These are phyloP conservation scores for Bombus cullumanus DNA, from an alignment of 1,140 invertebrate genomes.

Conservation along the genomic window DNA sequence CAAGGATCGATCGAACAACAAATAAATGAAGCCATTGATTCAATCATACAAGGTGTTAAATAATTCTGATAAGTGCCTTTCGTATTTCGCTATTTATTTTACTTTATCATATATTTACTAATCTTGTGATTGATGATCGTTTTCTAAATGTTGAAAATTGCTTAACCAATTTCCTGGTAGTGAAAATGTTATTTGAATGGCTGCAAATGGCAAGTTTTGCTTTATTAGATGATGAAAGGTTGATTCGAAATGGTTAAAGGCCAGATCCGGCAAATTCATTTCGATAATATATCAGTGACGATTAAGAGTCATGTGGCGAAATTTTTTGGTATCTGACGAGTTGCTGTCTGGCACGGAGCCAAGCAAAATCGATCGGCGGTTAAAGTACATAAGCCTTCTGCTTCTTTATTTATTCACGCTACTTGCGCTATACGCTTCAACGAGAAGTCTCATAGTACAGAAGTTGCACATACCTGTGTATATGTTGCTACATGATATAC, in stretches of 20 bases:
- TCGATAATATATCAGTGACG: slow-evolving; percentile 1
- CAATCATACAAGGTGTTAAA: too few species aligned
- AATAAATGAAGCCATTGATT: too few species aligned
- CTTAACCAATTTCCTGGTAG: too few species aligned
- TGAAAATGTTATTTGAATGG: too few species aligned
- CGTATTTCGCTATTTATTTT: too few species aligned
- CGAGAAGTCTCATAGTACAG: not conserved
- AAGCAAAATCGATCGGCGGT: slow-evolving; percentile 68
- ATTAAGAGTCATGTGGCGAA: slow-evolving; percentile 43
- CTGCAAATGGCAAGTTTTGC: too few species aligned
- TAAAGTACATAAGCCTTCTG: slow-evolving; percentile 53
- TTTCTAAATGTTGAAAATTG: too few species aligned
- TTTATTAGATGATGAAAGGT: not conserved
- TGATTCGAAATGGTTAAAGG: not conserved
- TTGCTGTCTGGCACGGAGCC: slow-evolving; percentile 60
- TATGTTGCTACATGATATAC: not conserved
- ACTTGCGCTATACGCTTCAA: slow-evolving; percentile 28
- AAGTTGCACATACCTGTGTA: slow-evolving; percentile 25
- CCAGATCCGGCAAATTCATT: slow-evolving; percentile 15
- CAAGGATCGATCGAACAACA: too few species aligned
- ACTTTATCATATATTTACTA: too few species aligned
- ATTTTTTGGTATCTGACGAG: slow-evolving; percentile 69
- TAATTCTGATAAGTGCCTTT: too few species aligned
- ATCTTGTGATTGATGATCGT: too few species aligned
- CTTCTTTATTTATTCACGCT: slow-evolving; percentile 70